Base-by-base conservation (phyloP, 2,113 vertebrate genomes). In the Narcine bancroftii region DNA sequence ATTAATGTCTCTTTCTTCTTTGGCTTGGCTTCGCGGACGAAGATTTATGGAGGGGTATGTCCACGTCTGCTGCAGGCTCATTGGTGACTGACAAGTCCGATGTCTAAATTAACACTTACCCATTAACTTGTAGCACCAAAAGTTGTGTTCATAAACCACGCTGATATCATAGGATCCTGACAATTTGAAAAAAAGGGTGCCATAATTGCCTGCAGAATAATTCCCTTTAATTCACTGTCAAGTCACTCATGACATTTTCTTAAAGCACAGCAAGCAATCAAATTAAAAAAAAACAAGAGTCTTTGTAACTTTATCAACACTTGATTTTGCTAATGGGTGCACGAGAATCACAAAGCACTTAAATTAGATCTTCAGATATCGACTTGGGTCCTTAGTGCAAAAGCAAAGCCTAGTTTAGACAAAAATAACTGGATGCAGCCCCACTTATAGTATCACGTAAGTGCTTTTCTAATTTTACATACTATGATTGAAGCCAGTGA, bases 391-490 rank as follows among this genome's bases (percentile, higher is more conserved):
- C 39, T 66, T 89, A 26, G 65, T 69, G 26, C 26, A 29, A 91
- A 29, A 26, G 9, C 36, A 66, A 91, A 91, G 87, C 87, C 87
- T 69, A 83, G 79, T 69, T 91, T 3, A 29, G 89, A 91, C 89
- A 36, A 69, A 65, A 91, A 29, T 13, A 66, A 56, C 79, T 83
- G 29, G 60, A 89, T 36, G 1, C 21, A 45, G 79, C 39, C 69
- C 56, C 65, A 45, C 87, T 45, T 91, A 33, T 91, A 24, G 63
- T 29, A 66, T 29, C 42, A 66, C 42, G 47, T 69, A 69, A 69
- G 89, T 29, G 65, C 65, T 91, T 91, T 91, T 69, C 39, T 71
- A 33, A 45, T 91, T 69, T 91, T 69, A 71, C 39, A 45, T 47
- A 33, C 1, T 47, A 24, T 6, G 3, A 91, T 69, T 69, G 66